A percentile compares a stretch with the other conserved stretches of the same genome.
These are phyloP conservation scores for Pocillopora grandis DNA, from an alignment of 92 coral and sea anemone species.

Conservation along the genomic window DNA sequence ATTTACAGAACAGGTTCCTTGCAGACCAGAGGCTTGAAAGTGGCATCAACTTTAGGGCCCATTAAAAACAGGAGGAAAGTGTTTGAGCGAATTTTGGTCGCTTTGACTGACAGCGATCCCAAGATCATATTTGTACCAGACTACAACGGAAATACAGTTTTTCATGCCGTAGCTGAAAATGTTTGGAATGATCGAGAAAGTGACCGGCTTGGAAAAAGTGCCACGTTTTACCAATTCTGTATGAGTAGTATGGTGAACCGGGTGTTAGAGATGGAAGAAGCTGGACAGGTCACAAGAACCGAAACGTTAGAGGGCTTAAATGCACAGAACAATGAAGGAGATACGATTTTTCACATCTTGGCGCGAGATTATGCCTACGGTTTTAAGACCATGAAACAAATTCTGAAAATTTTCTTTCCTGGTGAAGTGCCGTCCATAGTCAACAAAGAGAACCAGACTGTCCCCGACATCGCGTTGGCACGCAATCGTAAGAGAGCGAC, in stretches of 20 bases:
- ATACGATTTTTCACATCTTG: conserved; percentile 42
- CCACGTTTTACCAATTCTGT: conserved; percentile 26
- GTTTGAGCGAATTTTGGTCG: conserved; percentile 36
- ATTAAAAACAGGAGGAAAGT: conserved; percentile 37
- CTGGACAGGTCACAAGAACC: conserved; percentile 1
- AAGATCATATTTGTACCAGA: conserved; percentile 38
- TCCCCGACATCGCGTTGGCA: conserved; percentile 24
- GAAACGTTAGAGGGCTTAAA: conserved; percentile 19
- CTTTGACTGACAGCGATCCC: conserved; percentile 39
- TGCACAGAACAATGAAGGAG: conserved; percentile 29
- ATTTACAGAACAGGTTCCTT: conserved; percentile 26
- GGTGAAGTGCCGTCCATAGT: conserved; percentile 23
- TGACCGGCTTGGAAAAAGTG: conserved; percentile 23
- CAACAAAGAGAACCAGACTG: conserved; percentile 38
- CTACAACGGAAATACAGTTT: conserved; percentile 46
- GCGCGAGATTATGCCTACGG: conserved; percentile 43
- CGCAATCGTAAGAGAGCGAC: conserved; percentile 27
- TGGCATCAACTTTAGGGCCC: conserved; percentile 34
- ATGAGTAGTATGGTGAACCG: conserved; percentile 5
- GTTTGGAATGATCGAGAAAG: conserved; percentile 34
- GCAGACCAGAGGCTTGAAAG: conserved; percentile 24
- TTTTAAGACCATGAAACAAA: conserved; percentile 34
- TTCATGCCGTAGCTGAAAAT: conserved; percentile 51
- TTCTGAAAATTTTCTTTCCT: conserved; percentile 6
- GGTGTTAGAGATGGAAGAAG: conserved; percentile 6